Evolutionary conservation across 2,113 vertebrate genomes (phyloP).

Genomic region (Cyprichromis sp.): DNA sequence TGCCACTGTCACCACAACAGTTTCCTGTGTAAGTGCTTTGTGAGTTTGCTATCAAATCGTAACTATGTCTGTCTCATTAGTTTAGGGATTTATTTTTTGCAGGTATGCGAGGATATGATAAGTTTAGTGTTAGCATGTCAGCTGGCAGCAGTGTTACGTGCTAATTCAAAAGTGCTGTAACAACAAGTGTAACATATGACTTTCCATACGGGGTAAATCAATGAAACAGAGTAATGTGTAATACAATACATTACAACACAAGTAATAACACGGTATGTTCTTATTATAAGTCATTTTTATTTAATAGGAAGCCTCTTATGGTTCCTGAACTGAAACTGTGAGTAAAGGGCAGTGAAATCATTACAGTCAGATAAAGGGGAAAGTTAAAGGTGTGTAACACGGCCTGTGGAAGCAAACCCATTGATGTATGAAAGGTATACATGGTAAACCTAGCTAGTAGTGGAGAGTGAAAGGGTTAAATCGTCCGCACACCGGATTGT

Average conservation of each 20-base stretch:
- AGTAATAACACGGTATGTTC: background rate
- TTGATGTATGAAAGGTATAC: background rate
- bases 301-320: background rate
- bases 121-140: background rate
- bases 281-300: background rate
- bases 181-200: background rate
- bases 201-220: background rate
- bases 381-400: background rate
- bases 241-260: background rate
- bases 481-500: slow-evolving; percentile 20
- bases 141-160: background rate
- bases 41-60: background rate
- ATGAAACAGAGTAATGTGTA: background rate
- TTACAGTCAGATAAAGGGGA: background rate
- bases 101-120: background rate
- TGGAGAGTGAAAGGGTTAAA: slow-evolving; percentile 42
- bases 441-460: background rate
- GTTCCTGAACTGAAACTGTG: background rate
- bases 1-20: background rate
- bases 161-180: background rate
- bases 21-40: background rate
- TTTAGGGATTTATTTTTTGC: background rate
- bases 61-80: background rate
- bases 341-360: background rate
- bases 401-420: background rate